Evolutionary conservation across 23 tunicate species (phyloP).

Genomic region (Trididemnum clinides): DNA sequence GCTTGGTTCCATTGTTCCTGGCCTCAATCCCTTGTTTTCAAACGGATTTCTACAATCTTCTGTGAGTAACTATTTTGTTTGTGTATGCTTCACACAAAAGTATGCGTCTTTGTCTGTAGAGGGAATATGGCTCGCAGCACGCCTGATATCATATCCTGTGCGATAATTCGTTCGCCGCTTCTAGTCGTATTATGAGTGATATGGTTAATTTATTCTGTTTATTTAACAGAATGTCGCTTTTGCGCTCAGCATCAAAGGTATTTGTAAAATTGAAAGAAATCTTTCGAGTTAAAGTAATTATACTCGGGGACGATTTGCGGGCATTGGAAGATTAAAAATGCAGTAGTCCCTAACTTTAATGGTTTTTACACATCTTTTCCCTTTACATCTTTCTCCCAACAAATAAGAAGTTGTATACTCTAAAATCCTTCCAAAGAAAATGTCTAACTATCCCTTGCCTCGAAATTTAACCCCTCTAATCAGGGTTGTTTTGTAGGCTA

Average conservation of each 20-base stretch:
- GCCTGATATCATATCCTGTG: constrained; percentile 6
- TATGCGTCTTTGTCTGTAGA: not conserved
- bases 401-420: no score
- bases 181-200: not conserved
- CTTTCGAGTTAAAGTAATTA: no score
- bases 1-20: not conserved
- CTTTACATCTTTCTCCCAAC: no score
- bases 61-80: constrained; percentile 9
- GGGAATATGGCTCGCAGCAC: not conserved
- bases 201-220: not conserved
- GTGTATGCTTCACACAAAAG: not conserved
- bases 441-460: no score
- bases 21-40: constrained; percentile 17
- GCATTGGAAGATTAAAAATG: no score
- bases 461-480: no score
- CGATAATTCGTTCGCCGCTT: not conserved
- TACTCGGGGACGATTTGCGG: no score
- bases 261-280: no score
- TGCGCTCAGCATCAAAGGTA: not conserved
- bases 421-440: no score
- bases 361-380: no score
- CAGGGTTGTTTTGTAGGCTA: no score
- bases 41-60: not conserved
- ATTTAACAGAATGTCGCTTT: not conserved
- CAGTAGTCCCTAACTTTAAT: no score